phyloP scores from a whole-genome alignment of 2,888 invertebrate genomes.

The Polymixis flavicincta region DNA sequence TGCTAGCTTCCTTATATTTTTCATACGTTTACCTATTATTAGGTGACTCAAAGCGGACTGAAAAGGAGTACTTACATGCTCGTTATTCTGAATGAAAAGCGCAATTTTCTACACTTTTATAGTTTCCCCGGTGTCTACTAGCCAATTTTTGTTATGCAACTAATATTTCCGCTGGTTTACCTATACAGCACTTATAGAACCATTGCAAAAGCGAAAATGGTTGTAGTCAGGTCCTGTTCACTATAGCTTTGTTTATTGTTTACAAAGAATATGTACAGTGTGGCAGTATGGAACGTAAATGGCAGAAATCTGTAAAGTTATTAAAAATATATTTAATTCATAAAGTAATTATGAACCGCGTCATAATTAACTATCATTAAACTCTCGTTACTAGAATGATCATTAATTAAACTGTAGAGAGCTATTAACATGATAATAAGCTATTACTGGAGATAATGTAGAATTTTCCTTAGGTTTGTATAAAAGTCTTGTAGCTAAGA shows the following conservation, averaged over 20 bases:
- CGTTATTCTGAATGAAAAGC: conserved; percentile 51
- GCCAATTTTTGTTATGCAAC: conserved; percentile 49
- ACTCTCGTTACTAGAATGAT: conserved; percentile 50
- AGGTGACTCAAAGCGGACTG: conserved; percentile 50
- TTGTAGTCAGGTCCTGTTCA: not conserved
- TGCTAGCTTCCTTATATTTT: conserved; percentile 52
- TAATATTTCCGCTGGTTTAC: conserved; percentile 37
- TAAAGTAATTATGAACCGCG: conserved; percentile 47
- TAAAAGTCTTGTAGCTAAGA: conserved; percentile 24
- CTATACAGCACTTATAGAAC: conserved; percentile 19
- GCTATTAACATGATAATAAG: conserved; percentile 55
- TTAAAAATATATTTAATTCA: conserved; percentile 35
- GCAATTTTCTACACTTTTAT: conserved; percentile 50
- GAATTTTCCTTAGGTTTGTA: conserved; percentile 54
- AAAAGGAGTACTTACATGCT: conserved; percentile 22
- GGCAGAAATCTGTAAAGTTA: not conserved
- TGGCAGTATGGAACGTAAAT: conserved; percentile 2
- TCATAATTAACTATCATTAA: conserved; percentile 56
- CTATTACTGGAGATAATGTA: conserved; percentile 42
- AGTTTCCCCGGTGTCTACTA: conserved; percentile 31
- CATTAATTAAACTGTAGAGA: conserved; percentile 41
- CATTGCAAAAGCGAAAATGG: conserved; percentile 15
- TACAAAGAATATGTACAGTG: not conserved
- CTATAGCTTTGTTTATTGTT: conserved; percentile 15
- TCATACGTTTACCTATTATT: conserved; percentile 61